Evolutionary conservation across 2,888 invertebrate species (phyloP).

Genomic region (Abrostola triplasia): DNA sequence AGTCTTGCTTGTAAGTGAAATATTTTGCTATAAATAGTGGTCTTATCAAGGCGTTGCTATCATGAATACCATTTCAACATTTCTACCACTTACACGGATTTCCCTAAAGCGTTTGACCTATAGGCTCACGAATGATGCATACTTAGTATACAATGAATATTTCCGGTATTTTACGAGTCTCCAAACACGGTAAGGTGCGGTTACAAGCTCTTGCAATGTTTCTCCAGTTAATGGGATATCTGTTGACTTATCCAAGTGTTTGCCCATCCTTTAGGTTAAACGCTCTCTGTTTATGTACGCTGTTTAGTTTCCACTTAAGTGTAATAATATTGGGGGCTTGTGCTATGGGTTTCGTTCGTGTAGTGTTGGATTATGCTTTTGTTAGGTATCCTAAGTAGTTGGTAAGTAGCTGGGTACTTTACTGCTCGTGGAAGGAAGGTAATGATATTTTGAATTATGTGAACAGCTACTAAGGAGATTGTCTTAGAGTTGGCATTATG

Average conservation of each 20-base stretch:
- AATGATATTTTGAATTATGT: constrained; percentile 6
- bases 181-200: constrained; percentile 29
- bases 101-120: background rate
- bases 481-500: no score
- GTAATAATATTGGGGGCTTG: constrained; percentile 44
- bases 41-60: no score
- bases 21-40: no score
- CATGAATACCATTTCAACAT: no score
- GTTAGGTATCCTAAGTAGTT: constrained; percentile 19
- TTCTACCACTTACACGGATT: background rate
- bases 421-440: background rate
- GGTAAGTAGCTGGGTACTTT: constrained; percentile 15
- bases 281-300: constrained; percentile 60
- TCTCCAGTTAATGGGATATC: constrained; percentile 72
- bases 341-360: constrained; percentile 12
- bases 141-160: constrained; percentile 6
- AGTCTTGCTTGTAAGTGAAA: no score
- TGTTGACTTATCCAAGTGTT: constrained; percentile 64
- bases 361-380: constrained; percentile 25
- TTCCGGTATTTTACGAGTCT: constrained; percentile 18
- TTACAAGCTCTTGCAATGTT: constrained; percentile 46
- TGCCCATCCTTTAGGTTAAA: constrained; percentile 58
- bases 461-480: no score
- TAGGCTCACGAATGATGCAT: background rate
- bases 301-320: constrained; percentile 45